phyloP scores from a whole-genome alignment of 2,888 invertebrate species.

The Orthosia incerta region DNA sequence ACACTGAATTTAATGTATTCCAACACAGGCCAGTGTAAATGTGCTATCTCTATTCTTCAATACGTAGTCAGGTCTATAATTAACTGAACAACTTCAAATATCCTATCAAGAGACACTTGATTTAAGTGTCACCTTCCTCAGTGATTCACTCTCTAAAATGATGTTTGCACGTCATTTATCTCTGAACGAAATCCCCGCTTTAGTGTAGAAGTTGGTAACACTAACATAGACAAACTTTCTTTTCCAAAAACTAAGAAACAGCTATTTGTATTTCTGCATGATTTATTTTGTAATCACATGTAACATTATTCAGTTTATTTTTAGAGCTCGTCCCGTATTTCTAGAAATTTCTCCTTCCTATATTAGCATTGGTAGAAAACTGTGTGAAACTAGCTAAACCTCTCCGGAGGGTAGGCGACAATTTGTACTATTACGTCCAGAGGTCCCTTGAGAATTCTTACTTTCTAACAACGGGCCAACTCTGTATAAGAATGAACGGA shows the following conservation, averaged over 20 bases:
- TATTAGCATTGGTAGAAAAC: conserved; percentile 55
- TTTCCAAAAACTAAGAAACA: neutral
- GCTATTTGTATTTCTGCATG: neutral
- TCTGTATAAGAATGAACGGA: conserved; percentile 46
- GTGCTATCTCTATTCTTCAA: neutral
- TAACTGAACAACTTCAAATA: conserved; percentile 6
- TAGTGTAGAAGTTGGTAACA: conserved; percentile 14
- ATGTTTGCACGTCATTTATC: conserved; percentile 17
- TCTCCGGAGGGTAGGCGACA: conserved; percentile 64
- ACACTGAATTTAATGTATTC: neutral
- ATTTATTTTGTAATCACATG: conserved; percentile 29
- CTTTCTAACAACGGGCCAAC: conserved; percentile 59
- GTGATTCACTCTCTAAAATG: conserved; percentile 39
- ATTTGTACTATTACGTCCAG: conserved; percentile 59
- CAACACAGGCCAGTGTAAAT: neutral
- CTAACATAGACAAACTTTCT: conserved; percentile 12
- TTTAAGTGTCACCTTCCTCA: conserved; percentile 36
- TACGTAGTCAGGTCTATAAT: conserved; percentile 22
- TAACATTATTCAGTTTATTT: conserved; percentile 38
- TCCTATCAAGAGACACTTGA: conserved; percentile 31
- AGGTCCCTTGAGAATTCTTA: conserved; percentile 55
- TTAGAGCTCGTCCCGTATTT: conserved; percentile 20
- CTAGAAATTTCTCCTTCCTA: conserved; percentile 57
- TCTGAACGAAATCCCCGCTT: conserved; percentile 15
- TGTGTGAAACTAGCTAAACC: conserved; percentile 65